Evolutionary conservation across 2,888 invertebrate genomes (phyloP), one percentile per base, ranked within the genome.

Genomic region (Sinhomidia bicolor): DNA sequence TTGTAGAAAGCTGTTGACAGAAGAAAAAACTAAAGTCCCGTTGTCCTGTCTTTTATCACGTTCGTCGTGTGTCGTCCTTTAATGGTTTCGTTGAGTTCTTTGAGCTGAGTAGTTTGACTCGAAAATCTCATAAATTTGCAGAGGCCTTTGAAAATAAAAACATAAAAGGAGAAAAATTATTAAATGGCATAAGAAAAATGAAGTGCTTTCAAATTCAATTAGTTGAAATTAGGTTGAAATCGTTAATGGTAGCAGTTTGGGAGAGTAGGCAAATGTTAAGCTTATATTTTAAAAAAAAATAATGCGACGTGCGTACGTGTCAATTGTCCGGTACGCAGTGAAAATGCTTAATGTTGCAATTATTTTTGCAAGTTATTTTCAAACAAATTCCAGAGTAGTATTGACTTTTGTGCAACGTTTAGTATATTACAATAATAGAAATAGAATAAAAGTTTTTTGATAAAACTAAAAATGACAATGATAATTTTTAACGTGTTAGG

Each of bases 251-350:
- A n/a, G n/a, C n/a, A n/a, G n/a, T n/a, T n/a, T n/a, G n/a, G n/a
- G n/a, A n/a, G n/a, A n/a, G n/a, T n/a, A n/a, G n/a, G n/a, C n/a
- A n/a, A n/a, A n/a, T n/a, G n/a, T n/a, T n/a, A n/a, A n/a, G n/a
- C n/a, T n/a, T n/a, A n/a, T n/a, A n/a, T n/a, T n/a, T n/a, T n/a
- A n/a, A n/a, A n/a, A n/a, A n/a, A n/a, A 10, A 71, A 12, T 23
- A 29, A 74, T 62, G 7, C 26, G 29, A 51, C 57, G 79, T 79
- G 54, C 81, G 81, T 81, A 81, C 81, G 81, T 81, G 81, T 81
- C 81, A 47, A 68, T 81, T 62, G 81, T 81, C 81, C 80, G 80
- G 41, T 80, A 60, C n/a, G 44, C 71, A 71, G 12, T 1, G 51
- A 74, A 80, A 54, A 23, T 20, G 54, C n/a, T 23, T 41, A 74